Percentiles rank a stretch among this genome's conserved stretches.
Conservation (phyloP, 2,888 invertebrate species). For the Endotricha flammealis region DNA sequence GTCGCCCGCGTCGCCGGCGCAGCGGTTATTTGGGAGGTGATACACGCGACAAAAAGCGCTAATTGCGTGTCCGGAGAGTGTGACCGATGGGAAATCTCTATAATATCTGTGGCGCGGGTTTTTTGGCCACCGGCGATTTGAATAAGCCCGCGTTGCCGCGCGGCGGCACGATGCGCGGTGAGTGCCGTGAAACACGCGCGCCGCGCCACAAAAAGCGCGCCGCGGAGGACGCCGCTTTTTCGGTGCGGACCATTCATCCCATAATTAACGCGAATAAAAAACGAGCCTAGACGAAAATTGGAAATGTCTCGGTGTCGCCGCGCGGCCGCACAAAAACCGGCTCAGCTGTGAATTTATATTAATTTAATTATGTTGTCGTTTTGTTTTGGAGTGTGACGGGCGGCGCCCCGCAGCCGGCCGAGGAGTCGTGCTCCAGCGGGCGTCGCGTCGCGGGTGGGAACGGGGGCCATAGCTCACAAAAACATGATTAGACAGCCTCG, state of each 20-base stretch:
- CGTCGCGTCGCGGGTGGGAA: conserved; percentile 2
- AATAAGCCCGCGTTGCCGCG: conserved; percentile 27
- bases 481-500: conserved; percentile 45
- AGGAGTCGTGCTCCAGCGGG: conserved; percentile 16
- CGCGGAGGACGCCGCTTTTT: conserved; percentile 29
- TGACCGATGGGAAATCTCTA: conserved; percentile 38
- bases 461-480: conserved; percentile 25
- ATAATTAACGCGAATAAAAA: conserved; percentile 72
- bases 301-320: conserved; percentile 63
- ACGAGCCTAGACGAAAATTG: conserved; percentile 59
- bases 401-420: conserved; percentile 11
- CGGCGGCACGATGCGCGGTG: conserved; percentile 16
- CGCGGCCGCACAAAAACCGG: conserved; percentile 42
- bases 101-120: conserved; percentile 20
- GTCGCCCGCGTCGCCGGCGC: conserved; percentile 1
- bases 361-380: conserved; percentile 65
- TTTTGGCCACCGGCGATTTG: conserved; percentile 37
- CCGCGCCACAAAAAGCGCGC: conserved; percentile 42
- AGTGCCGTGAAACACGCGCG: conserved; percentile 61
- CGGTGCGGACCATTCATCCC: conserved; percentile 53
- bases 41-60: conserved; percentile 26
- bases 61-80: conserved; percentile 26
- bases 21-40: conserved; percentile 17
- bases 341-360: conserved; percentile 52
- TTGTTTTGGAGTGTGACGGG: conserved; percentile 43